Evolutionary conservation across 2,797 vertebrate species (phyloP), one percentile per base, ranked within the genome.

Genomic region (Danionella dracula): DNA sequence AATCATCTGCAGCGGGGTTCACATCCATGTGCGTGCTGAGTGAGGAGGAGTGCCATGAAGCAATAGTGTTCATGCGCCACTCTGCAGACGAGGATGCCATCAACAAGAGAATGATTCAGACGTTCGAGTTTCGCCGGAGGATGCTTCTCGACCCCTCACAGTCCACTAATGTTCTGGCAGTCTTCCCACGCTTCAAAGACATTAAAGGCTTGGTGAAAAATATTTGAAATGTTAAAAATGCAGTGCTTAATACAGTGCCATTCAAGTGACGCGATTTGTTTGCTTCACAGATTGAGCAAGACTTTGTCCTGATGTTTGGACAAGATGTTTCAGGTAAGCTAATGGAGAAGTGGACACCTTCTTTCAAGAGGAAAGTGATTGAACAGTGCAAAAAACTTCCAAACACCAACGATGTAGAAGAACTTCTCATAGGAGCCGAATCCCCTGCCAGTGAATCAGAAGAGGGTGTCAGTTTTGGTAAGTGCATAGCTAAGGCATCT

Each of bases 31-130:
- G 32, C 16, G 31, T 13, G 49, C 64, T 78, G 68, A 76, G 31
- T 27, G 72, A 77, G 51, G 69, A 76, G 29, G 57, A 83, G 41
- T 77, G 64, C 2, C 75, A 61, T 8, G 56, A 79, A 62, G 67
- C 73, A 0, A 62, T 78, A 1, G 1, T 69, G 61, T 46, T 77
- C 38, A 79, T 81, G 37, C 77, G 59, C 60, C 53, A 68, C 76
- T 78, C 50, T 16, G 20, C 74, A 51, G 72, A 79, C 59, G 73
- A 76, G 34, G 73, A 79, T 15, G 27, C 44, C 2, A 3, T 81
- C 42, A 76, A 66, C 61, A 76, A 74, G 42, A 78, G 78, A 17
- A 81, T 76, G 70, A 78, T 76, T 21, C 37, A 73, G 56, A 79
- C 70, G 10, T 76, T 79, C 72, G 44, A 10, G 19, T 64, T 31